Conservation (phyloP, 2,888 invertebrate genomes). For the Andrena bicolor region DNA sequence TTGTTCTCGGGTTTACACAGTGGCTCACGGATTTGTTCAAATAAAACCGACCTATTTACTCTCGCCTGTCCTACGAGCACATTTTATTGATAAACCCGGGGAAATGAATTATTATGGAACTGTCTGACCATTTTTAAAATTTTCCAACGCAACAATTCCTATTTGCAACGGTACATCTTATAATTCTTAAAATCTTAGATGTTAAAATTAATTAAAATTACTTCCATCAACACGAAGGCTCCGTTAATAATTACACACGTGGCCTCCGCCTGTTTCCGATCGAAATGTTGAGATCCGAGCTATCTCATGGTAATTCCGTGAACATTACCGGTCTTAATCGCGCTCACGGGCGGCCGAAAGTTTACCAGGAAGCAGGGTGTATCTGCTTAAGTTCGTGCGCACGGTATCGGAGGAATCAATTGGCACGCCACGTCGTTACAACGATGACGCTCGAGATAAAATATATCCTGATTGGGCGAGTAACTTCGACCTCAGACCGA, state of each 20-base stretch:
- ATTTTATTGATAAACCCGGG: too few species aligned
- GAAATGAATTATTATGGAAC: too few species aligned
- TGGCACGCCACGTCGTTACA: constrained; percentile 76
- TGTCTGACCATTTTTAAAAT: too few species aligned
- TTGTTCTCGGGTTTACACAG: not conserved
- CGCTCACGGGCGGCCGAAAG: constrained; percentile 53
- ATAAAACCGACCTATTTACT: not conserved
- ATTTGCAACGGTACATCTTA: too few species aligned
- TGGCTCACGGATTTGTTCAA: not conserved
- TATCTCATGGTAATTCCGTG: constrained; percentile 66
- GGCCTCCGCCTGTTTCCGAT: constrained; percentile 36
- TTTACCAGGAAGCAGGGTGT: constrained; percentile 67
- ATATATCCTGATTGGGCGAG: constrained; percentile 78
- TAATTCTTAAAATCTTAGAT: too few species aligned
- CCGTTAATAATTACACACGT: constrained; percentile 53
- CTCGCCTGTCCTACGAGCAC: too few species aligned
- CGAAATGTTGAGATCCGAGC: constrained; percentile 44
- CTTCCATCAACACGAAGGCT: not conserved
- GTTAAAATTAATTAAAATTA: too few species aligned
- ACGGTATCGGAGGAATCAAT: constrained; percentile 77
- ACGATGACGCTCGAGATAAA: constrained; percentile 81
- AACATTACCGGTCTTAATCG: constrained; percentile 74
- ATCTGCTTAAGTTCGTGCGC: constrained; percentile 68
- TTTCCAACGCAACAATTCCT: too few species aligned
- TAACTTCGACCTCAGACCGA: constrained; percentile 77